Evolutionary conservation across 2,888 invertebrate genomes (phyloP).

Genomic region (Lasioglossum figueresi): DNA sequence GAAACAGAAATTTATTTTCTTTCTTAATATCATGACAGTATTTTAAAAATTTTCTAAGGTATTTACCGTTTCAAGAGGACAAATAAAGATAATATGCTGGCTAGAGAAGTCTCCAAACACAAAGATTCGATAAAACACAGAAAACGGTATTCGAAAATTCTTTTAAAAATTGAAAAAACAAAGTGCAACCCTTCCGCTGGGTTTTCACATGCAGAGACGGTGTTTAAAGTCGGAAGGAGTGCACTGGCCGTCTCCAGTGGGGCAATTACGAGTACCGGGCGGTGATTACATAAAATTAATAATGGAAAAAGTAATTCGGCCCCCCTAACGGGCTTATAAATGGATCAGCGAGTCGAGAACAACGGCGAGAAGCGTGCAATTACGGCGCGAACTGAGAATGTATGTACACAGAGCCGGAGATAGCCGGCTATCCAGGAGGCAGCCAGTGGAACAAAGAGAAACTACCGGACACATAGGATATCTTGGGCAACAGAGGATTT

Average conservation of each 20-base stretch:
- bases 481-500: conserved; percentile 76
- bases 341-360: conserved; percentile 6
- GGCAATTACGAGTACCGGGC: not conserved
- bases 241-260: not conserved
- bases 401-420: conserved; percentile 23
- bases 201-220: not conserved
- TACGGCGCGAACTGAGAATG: conserved; percentile 29
- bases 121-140: not conserved
- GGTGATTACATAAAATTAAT: conserved; percentile 26
- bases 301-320: conserved; percentile 11
- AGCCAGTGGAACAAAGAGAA: conserved; percentile 80
- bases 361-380: conserved; percentile 33
- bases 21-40: too few species aligned
- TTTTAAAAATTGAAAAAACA: not conserved
- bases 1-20: too few species aligned
- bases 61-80: too few species aligned
- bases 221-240: not conserved
- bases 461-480: conserved; percentile 76
- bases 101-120: not conserved
- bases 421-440: conserved; percentile 61
- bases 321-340: conserved; percentile 23
- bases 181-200: not conserved
- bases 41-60: too few species aligned
- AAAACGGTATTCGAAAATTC: not conserved
- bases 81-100: too few species aligned